Percentiles rank a stretch among this genome's conserved stretches.
phyloP scores from a whole-genome alignment of 2,888 invertebrate genomes.

The Euproctis similis region DNA sequence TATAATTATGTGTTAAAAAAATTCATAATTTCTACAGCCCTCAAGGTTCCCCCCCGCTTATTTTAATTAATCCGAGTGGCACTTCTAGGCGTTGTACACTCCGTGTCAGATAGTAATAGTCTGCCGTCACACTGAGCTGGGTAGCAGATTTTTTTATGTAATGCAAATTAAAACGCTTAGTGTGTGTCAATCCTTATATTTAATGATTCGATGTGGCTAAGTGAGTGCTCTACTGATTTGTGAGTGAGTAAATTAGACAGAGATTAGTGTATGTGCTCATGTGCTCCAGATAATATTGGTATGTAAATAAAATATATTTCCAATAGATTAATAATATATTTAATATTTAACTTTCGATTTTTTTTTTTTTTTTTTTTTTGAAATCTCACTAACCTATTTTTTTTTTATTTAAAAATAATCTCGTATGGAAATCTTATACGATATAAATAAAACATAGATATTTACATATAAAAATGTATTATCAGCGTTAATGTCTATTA shows the following conservation, averaged over 20 bases:
- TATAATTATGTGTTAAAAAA: slow-evolving; percentile 20
- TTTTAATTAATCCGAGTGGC: slow-evolving; percentile 9
- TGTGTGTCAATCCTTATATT: slow-evolving; percentile 11
- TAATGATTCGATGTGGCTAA: slow-evolving; percentile 5
- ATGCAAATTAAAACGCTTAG: slow-evolving; percentile 7
- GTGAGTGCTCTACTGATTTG: slow-evolving; percentile 38
- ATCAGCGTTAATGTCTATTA: too few relatives aligned
- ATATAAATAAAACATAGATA: too few relatives aligned
- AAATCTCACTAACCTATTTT: too few relatives aligned
- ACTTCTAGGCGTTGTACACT: slow-evolving; percentile 26
- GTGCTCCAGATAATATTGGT: slow-evolving; percentile 13
- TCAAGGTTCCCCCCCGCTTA: slow-evolving; percentile 24
- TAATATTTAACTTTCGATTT: background rate
- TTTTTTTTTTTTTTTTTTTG: too few relatives aligned
- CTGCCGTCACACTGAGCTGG: slow-evolving; percentile 14
- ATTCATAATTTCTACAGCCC: slow-evolving; percentile 10
- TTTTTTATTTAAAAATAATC: too few relatives aligned
- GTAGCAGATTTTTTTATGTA: slow-evolving; percentile 12
- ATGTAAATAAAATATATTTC: slow-evolving; percentile 10
- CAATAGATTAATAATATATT: background rate
- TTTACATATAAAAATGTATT: too few relatives aligned
- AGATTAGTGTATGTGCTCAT: slow-evolving; percentile 19
- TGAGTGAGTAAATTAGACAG: slow-evolving; percentile 38
- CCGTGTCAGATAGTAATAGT: slow-evolving; percentile 24
- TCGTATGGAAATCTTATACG: too few relatives aligned